Conservation (phyloP, 2,888 invertebrate species). For the Hyalella azteca region DNA sequence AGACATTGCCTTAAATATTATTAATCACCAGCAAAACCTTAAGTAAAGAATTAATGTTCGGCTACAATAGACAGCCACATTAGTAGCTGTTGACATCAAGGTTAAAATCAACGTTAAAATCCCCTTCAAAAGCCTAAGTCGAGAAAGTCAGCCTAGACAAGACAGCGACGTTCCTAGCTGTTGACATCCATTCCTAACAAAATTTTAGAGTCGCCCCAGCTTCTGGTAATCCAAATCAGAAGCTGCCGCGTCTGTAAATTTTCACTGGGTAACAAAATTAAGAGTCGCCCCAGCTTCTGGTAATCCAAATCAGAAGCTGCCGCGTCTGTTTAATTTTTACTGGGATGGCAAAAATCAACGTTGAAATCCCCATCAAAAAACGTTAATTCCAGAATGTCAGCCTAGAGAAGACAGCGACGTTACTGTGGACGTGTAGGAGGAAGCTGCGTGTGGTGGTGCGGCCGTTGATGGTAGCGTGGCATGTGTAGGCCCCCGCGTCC, state of each 20-base stretch:
- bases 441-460: slow-evolving; percentile 59
- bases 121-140: too few relatives aligned
- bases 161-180: too few relatives aligned
- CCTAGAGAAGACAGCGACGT: slow-evolving; percentile 22
- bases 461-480: slow-evolving; percentile 62
- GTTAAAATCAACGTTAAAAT: too few relatives aligned
- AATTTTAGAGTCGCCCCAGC: too few relatives aligned
- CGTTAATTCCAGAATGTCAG: neutral
- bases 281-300: neutral
- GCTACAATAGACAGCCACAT: too few relatives aligned
- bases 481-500: slow-evolving; percentile 67
- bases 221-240: neutral
- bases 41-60: too few relatives aligned
- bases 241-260: neutral
- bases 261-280: neutral
- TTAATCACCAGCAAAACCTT: too few relatives aligned
- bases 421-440: slow-evolving; percentile 60
- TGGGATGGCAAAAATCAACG: neutral
- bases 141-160: too few relatives aligned
- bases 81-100: too few relatives aligned
- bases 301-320: neutral
- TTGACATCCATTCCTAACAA: too few relatives aligned
- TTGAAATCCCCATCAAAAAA: neutral
- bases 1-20: too few relatives aligned
- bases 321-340: neutral